Evolutionary conservation across 2,113 vertebrate species (phyloP).

Genomic region (Onychostruthus taczanowskii): DNA sequence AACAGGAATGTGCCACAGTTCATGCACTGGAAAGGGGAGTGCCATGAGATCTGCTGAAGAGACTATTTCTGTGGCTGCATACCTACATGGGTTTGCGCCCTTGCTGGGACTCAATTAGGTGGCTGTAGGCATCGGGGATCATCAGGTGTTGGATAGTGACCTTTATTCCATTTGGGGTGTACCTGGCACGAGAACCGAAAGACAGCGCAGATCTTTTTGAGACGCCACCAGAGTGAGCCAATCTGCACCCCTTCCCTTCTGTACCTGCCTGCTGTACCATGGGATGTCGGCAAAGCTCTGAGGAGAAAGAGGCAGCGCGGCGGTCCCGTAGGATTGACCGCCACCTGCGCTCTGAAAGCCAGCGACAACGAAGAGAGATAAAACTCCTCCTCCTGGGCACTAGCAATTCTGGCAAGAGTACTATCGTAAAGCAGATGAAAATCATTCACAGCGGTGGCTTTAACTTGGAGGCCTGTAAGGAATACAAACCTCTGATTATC

Average conservation of each 20-base stretch:
- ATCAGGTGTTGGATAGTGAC: not conserved
- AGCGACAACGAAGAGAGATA: conserved; percentile 95
- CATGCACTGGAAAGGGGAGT: conserved; percentile 21
- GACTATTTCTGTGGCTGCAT: conserved; percentile 57
- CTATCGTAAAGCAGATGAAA: conserved; percentile 99
- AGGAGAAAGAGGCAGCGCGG: conserved; percentile 98
- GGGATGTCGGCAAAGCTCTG: conserved; percentile 99
- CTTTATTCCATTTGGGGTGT: not conserved
- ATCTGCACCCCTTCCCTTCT: not conserved
- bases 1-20: conserved; percentile 65
- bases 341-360: conserved; percentile 97
- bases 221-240: not conserved
- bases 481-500: conserved; percentile 97
- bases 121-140: not conserved
- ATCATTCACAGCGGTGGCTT: conserved; percentile 98
- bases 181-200: not conserved
- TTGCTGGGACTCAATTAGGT: conserved; percentile 50
- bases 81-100: not conserved
- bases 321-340: conserved; percentile 97
- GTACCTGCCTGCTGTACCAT: conserved; percentile 77
- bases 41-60: conserved; percentile 71
- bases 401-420: conserved; percentile 99
- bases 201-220: not conserved
- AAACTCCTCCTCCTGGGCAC: conserved; percentile 96
- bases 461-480: conserved; percentile 97